Evolutionary conservation across 1,140 invertebrate genomes (phyloP).

Genomic region (Ditylenchus dipsaci): DNA sequence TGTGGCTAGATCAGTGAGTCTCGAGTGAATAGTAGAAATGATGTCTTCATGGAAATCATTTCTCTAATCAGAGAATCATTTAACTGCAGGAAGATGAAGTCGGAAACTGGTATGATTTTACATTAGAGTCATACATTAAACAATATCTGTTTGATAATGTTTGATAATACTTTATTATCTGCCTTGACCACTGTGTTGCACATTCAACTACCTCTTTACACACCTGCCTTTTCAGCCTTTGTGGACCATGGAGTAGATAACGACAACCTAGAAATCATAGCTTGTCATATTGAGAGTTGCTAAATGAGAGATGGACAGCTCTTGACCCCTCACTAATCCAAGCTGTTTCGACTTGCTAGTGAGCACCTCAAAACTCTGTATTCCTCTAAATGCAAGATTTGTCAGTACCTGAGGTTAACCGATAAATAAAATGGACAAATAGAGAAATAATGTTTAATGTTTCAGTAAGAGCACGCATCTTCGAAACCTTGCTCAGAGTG

Average conservation of each 20-base stretch:
- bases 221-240: too few relatives aligned
- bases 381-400: neutral
- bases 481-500: constrained; percentile 14
- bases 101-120: neutral
- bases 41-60: constrained; percentile 21
- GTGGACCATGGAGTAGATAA: constrained; percentile 8
- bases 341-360: constrained; percentile 10
- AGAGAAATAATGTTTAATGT: neutral
- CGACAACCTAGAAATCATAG: constrained; percentile 23
- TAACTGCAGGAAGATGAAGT: constrained; percentile 15
- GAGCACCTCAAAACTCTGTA: neutral
- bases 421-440: neutral
- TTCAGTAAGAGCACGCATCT: constrained; percentile 13
- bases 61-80: constrained; percentile 7
- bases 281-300: constrained; percentile 17
- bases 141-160: neutral
- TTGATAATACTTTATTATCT: too few relatives aligned
- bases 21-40: constrained; percentile 12
- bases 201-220: neutral
- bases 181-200: too few relatives aligned
- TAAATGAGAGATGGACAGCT: constrained; percentile 21
- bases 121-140: neutral
- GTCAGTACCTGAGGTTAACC: neutral
- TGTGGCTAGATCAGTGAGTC: constrained; percentile 11
- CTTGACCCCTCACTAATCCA: constrained; percentile 3